Base-by-base conservation (phyloP, 2,113 vertebrate genomes). In the Aythya baeri region DNA sequence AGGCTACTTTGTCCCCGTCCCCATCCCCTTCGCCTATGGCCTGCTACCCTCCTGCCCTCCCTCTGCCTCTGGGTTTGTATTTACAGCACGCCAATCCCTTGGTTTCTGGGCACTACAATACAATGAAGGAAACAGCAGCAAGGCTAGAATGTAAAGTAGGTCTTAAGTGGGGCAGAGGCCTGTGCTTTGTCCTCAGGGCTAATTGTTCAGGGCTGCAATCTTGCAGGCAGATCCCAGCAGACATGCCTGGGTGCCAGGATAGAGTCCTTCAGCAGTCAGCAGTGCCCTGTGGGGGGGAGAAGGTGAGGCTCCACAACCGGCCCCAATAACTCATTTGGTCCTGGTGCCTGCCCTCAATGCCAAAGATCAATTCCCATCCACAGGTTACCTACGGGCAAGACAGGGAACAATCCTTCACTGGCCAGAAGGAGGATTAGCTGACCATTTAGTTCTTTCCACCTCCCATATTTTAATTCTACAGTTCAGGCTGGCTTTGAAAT, bases 101-200 rank as follows among this genome's bases (percentile, higher is more conserved):
- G 83, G 88, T 34, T 88, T 86, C 15, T 3, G 59, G 59, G 25
- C 0, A 0, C 62, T 79, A n/a, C 0, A 0, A 62, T 34, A 96
- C 86, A 95, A 89, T 50, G 74, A 79, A 93, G 17, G 17, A 77
- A 91, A 73, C 44, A 49, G 50, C 92, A 86, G 90, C 80, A 86
- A 81, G 92, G 83, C 20, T 82, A n/a, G 96, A 91, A 97, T 96
- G 49, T 50, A 93, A 96, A 97, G 86, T 85, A 95, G 93, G 77
- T 70, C 71, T 70, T 95, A 96, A 96, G 68, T 93, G 88, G 91
- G 95, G 55, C 93, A 96, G 4, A 89, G 81, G 86, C 54, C 86
- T 84, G 34, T 71, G 63, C 70, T 93, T 96, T 95, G 83, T 93
- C 58, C 92, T 79, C 83, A 62, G 70, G 59, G 10, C 66, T 62